Conservation (phyloP, 2,888 invertebrate genomes). For the Parelbella ahira region DNA sequence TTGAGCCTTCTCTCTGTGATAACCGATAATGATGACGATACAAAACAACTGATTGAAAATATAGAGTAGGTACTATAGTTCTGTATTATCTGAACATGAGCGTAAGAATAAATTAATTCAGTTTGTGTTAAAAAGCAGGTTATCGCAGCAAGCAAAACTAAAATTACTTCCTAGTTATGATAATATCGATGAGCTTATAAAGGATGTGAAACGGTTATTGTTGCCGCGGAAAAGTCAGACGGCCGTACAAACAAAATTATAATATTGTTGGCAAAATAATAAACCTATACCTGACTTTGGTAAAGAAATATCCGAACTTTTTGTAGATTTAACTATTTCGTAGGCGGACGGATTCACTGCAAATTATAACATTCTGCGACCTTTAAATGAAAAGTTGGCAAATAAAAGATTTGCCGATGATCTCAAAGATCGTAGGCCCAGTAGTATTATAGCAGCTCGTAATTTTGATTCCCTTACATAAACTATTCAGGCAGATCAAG, state of each 20-base stretch:
- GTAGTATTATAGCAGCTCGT: slow-evolving; percentile 25
- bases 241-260: slow-evolving; percentile 2
- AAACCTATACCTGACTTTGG: slow-evolving; percentile 1
- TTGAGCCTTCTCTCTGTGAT: slow-evolving; percentile 6
- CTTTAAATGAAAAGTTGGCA: slow-evolving; percentile 25
- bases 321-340: slow-evolving; percentile 4
- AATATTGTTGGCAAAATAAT: slow-evolving; percentile 1
- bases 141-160: slow-evolving; percentile 6
- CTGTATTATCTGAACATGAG: not conserved
- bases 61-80: slow-evolving; percentile 9
- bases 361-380: slow-evolving; percentile 7
- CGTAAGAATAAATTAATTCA: slow-evolving; percentile 4
- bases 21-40: slow-evolving; percentile 3
- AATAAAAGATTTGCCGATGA: slow-evolving; percentile 28
- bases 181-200: slow-evolving; percentile 10
- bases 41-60: slow-evolving; percentile 3
- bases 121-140: slow-evolving; percentile 11
- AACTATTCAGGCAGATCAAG: slow-evolving; percentile 24
- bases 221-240: slow-evolving; percentile 4
- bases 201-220: not conserved
- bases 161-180: not conserved
- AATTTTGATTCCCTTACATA: slow-evolving; percentile 20
- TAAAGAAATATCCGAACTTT: slow-evolving; percentile 1
- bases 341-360: not conserved
- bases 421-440: slow-evolving; percentile 17